Evolutionary conservation across 2,888 invertebrate species (phyloP), one percentile per base, ranked within the genome.

Genomic region (Xestia sexstrigata): DNA sequence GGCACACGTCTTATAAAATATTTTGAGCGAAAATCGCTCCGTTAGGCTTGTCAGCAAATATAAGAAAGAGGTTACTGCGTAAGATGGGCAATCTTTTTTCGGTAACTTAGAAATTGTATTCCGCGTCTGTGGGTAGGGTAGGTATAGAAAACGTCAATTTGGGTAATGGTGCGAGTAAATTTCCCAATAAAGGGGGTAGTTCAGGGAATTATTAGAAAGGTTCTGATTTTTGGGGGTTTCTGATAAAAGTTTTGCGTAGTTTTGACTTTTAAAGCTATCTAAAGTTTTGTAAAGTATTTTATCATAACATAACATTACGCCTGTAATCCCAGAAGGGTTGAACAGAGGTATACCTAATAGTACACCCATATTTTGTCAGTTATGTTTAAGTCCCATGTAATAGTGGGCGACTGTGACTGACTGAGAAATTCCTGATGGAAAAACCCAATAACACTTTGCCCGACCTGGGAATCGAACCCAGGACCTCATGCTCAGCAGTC

Each of bases 1-100:
- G 65, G 9, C 8, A 8, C 42, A 42, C 11, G 30, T 35, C 62
- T 68, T 35, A 63, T 52, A 71, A 71, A 76, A 81, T 76, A 70
- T 77, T 60, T 65, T 42, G 15, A 9, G 13, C 26, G n/a, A 45
- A 72, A 80, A 47, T 69, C 13, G 52, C 60, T 69, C 30, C 23
- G 20, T 35, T 77, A 23, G 13, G n/a, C 30, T 45, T 39, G 58
- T 81, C 71, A 81, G 81, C 65, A 71, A 72, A 76, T 60, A n/a
- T 55, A n/a, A n/a, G n/a, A n/a, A n/a, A n/a, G n/a, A 60, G 58
- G 52, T 60, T 52, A 47, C 13, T 23, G 20, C 35, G 17, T 65
- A 55, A 45, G 39, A 47, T 47, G 9, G 55, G 15, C 49, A 78
- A 79, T 70, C 45, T 26, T 70, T 72, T 79, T 52, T 47, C 13